Evolutionary conservation across 37 sponge, comb jelly and placozoan species (phyloP), one percentile per base, ranked within the genome.

Genomic region (Haliclona indistincta): DNA sequence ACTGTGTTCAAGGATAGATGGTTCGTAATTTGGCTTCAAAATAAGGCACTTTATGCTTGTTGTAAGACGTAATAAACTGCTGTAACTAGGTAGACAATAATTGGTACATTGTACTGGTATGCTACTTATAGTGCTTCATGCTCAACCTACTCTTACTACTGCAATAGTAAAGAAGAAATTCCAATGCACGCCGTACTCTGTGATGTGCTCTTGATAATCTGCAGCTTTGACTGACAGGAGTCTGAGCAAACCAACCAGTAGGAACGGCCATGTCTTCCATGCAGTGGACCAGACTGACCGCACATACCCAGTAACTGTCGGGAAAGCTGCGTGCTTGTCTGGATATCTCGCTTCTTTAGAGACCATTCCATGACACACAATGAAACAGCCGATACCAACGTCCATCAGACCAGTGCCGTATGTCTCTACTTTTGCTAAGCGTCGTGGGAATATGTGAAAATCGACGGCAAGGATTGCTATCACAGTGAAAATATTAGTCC

Each of bases 151-250:
- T 70, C 81, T 89, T 37, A 99, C 89, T 26, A 45, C 64, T 23
- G 94, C 96, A 36, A 99, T 72, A 55, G 96, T 99, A 80, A 99
- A 99, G 80, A 99, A 99, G 83, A 99, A 99, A 70, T 99, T 99
- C 99, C 99, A 99, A 62, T 99, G 99, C 20, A 75, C 73, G 15
- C 99, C 99, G 54, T 99, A 99, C 74, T 99, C 99, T 22, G 71
- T 84, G 43, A 85, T 84, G 22, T 90, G 97, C 19, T 86, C 81
- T 54, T 87, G 86, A 71, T 99, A 95, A 53, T 83, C 81, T 0
- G 73, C 63, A 25, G 66, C 43, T 43, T 79, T 76, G 33, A 88
- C 83, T 8, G 83, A 64, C 35, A 85, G 20, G 34, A 99, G 68
- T 13, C 99, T 69, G 0, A 83, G 76, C 13, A 86, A 35, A 0